These are phyloP conservation scores for Blastobasis adustella DNA, from an alignment of 2,888 invertebrate species.

Conservation along the genomic window DNA sequence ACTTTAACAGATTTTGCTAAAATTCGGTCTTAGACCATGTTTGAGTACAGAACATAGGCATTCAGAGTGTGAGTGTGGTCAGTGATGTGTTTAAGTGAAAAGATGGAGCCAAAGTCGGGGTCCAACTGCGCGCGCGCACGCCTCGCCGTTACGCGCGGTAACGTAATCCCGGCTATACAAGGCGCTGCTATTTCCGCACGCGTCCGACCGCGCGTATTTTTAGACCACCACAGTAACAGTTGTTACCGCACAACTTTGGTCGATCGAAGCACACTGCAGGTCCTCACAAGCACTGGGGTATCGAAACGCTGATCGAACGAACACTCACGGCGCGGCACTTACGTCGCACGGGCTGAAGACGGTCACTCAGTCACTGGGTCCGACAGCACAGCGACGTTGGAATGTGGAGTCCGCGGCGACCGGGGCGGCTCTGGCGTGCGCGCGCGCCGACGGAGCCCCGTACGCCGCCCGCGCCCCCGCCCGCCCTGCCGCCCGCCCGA, in stretches of 20 bases:
- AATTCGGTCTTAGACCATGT: no score
- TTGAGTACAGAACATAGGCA: not conserved
- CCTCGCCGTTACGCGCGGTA: conserved; percentile 33
- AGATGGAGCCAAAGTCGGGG: not conserved
- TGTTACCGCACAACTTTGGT: conserved; percentile 25
- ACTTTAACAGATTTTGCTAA: no score
- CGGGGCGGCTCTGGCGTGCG: conserved; percentile 77
- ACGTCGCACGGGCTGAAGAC: conserved; percentile 73
- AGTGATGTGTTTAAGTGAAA: conserved; percentile 1
- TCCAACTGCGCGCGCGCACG: not conserved
- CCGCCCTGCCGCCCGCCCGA: conserved; percentile 22
- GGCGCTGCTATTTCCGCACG: conserved; percentile 51
- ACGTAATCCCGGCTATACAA: conserved; percentile 63
- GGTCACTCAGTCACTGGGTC: conserved; percentile 68
- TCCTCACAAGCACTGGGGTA: conserved; percentile 32
- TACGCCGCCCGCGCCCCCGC: conserved; percentile 12
- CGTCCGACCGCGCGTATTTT: conserved; percentile 47
- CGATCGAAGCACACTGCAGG: conserved; percentile 25
- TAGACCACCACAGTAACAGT: conserved; percentile 34
- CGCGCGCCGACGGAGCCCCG: conserved; percentile 24
- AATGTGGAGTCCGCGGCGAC: conserved; percentile 83
- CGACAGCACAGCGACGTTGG: conserved; percentile 76
- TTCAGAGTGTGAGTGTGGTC: conserved; percentile 5
- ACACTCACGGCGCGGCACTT: conserved; percentile 64
- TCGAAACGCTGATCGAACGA: conserved; percentile 38